phyloP scores from a whole-genome alignment of 2,113 vertebrate species.

The Thamnaconus septentrionalis region DNA sequence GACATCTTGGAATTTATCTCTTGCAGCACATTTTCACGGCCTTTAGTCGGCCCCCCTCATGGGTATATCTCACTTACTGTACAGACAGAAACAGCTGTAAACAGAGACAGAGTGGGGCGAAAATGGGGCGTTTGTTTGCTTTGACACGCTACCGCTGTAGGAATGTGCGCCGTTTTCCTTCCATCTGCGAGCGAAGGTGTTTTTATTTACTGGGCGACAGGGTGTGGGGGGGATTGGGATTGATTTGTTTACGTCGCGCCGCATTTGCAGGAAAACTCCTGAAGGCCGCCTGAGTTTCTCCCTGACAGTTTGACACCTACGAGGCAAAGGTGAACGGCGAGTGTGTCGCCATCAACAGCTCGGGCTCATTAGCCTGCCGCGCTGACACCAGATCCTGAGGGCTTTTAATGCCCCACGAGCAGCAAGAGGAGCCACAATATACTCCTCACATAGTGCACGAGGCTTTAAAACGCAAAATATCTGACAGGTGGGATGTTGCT shows the following conservation, averaged over 20 bases:
- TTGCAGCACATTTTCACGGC: slow-evolving; percentile 64
- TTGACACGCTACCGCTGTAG: slow-evolving; percentile 46
- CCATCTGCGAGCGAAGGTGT: slow-evolving; percentile 30
- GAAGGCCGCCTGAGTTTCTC: slow-evolving; percentile 33
- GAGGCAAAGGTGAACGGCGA: slow-evolving; percentile 58
- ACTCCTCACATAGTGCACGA: too few relatives aligned
- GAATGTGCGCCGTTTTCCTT: slow-evolving; percentile 18
- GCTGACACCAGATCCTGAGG: slow-evolving; percentile 50
- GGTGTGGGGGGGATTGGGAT: neutral
- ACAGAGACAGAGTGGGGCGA: slow-evolving; percentile 7
- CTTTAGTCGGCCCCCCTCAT: slow-evolving; percentile 42
- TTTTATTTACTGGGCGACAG: slow-evolving; percentile 21
- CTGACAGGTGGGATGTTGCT: neutral
- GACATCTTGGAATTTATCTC: slow-evolving; percentile 73
- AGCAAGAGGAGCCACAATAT: too few relatives aligned
- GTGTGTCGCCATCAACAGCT: slow-evolving; percentile 63
- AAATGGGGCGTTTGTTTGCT: slow-evolving; percentile 55
- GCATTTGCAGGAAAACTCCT: slow-evolving; percentile 37
- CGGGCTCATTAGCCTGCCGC: slow-evolving; percentile 59
- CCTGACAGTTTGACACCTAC: slow-evolving; percentile 61
- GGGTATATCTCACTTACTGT: slow-evolving; percentile 48
- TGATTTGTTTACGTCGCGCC: slow-evolving; percentile 45
- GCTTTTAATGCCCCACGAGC: slow-evolving; percentile 30
- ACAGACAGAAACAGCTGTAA: slow-evolving; percentile 64
- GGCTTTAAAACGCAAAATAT: slow-evolving; percentile 23